Evolutionary conservation across 2,888 invertebrate species (phyloP).

Genomic region (Phyllotreta striolata): DNA sequence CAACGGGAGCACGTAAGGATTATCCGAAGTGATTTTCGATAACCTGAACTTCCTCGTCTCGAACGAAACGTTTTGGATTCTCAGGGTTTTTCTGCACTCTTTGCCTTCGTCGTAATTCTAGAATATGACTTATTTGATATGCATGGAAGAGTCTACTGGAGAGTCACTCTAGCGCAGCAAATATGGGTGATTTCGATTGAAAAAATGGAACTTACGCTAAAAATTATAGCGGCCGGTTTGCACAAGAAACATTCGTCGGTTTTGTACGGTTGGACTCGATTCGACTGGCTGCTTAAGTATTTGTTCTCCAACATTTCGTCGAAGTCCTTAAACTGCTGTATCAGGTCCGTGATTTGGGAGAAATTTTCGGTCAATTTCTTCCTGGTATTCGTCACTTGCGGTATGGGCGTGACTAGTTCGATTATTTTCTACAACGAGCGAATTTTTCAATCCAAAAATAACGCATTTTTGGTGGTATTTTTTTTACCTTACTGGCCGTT

Average conservation of each 20-base stretch:
- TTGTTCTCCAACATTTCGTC: conserved; percentile 43
- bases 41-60: conserved; percentile 41
- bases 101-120: conserved; percentile 39
- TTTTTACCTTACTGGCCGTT: neutral
- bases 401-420: conserved; percentile 31
- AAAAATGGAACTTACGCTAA: conserved; percentile 34
- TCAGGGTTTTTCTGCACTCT: conserved; percentile 38
- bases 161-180: too few species aligned
- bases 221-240: conserved; percentile 37
- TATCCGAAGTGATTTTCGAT: conserved; percentile 29
- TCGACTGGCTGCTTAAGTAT: conserved; percentile 27
- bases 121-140: too few species aligned
- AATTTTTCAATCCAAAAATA: conserved; percentile 24
- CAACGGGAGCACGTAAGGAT: conserved; percentile 40
- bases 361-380: conserved; percentile 36
- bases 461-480: conserved; percentile 16
- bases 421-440: neutral
- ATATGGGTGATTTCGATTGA: neutral
- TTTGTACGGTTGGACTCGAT: neutral
- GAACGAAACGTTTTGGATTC: conserved; percentile 36
- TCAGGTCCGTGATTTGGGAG: conserved; percentile 34
- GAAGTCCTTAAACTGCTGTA: conserved; percentile 40
- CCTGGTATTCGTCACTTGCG: conserved; percentile 38
- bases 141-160: too few species aligned
- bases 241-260: conserved; percentile 33